A percentile compares a stretch with the other conserved stretches of the same genome.
These are phyloP conservation scores for Proales similis DNA, from an alignment of 1,140 invertebrate genomes.

Conservation along the genomic window DNA sequence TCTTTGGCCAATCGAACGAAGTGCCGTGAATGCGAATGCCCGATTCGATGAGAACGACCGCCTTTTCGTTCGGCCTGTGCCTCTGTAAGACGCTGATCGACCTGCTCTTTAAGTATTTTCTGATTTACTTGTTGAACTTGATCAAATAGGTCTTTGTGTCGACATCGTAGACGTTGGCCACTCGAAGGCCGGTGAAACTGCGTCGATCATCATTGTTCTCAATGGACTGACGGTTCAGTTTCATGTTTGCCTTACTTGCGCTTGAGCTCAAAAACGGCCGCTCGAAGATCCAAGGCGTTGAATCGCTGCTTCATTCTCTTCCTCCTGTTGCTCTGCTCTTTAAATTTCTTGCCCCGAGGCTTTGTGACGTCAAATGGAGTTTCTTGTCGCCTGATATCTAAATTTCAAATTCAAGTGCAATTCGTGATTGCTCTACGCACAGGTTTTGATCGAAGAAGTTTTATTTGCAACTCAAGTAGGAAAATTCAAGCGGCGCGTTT, in stretches of 20 bases:
- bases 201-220: background rate
- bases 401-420: no score
- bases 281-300: conserved; percentile 29
- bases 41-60: conserved; percentile 79
- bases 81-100: background rate
- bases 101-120: background rate
- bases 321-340: background rate
- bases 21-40: conserved; percentile 87
- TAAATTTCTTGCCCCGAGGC: no score
- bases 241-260: background rate
- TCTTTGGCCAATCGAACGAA: conserved; percentile 96
- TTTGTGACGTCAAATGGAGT: no score
- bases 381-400: no score
- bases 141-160: conserved; percentile 94
- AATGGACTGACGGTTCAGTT: background rate
- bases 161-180: conserved; percentile 94
- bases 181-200: conserved; percentile 59
- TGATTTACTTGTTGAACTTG: conserved; percentile 60
- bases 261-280: conserved; percentile 12
- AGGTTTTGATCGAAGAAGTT: no score
- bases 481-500: no score
- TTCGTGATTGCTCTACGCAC: no score
- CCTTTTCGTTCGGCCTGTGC: conserved; percentile 7
- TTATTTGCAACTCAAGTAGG: no score
- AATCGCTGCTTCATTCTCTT: conserved; percentile 36